phyloP scores from a whole-genome alignment of 2,888 invertebrate species.

The Stramonita haemastoma region DNA sequence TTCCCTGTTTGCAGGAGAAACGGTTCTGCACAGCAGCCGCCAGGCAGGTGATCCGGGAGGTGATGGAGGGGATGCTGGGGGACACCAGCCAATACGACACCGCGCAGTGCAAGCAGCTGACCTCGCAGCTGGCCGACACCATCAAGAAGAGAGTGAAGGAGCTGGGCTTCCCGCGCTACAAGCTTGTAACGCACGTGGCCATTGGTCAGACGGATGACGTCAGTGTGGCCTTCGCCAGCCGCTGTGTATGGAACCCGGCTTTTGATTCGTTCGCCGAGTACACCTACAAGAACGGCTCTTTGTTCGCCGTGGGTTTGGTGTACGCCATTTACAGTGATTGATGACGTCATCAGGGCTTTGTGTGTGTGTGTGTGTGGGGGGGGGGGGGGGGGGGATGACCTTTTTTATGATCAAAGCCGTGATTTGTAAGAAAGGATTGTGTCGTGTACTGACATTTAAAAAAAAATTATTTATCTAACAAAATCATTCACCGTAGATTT shows the following conservation, averaged over 20 bases:
- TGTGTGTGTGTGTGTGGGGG: too few species aligned
- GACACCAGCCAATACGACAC: constrained; percentile 58
- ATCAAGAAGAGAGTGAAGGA: constrained; percentile 67
- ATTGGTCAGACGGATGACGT: constrained; percentile 61
- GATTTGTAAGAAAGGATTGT: too few species aligned
- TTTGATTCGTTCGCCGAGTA: constrained; percentile 68
- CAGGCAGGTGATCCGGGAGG: constrained; percentile 22
- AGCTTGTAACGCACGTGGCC: constrained; percentile 65
- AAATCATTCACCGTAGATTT: too few species aligned
- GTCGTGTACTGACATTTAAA: too few species aligned
- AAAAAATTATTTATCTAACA: too few species aligned
- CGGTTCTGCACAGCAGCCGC: constrained; percentile 21
- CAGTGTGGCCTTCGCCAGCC: constrained; percentile 64
- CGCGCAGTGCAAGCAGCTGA: constrained; percentile 58
- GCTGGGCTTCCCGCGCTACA: constrained; percentile 62
- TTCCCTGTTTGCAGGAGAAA: constrained; percentile 16
- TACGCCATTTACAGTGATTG: constrained; percentile 67
- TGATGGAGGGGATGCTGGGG: constrained; percentile 44
- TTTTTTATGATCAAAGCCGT: too few species aligned
- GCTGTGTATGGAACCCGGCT: constrained; percentile 70
- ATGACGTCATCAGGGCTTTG: constrained; percentile 2
- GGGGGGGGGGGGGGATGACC: too few species aligned
- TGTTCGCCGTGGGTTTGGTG: constrained; percentile 67
- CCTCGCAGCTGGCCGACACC: constrained; percentile 60
- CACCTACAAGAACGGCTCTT: constrained; percentile 56